A percentile compares a stretch with the other conserved stretches of the same genome.
phyloP scores from a whole-genome alignment of 2,113 vertebrate genomes.

The Hystrix cristata region DNA sequence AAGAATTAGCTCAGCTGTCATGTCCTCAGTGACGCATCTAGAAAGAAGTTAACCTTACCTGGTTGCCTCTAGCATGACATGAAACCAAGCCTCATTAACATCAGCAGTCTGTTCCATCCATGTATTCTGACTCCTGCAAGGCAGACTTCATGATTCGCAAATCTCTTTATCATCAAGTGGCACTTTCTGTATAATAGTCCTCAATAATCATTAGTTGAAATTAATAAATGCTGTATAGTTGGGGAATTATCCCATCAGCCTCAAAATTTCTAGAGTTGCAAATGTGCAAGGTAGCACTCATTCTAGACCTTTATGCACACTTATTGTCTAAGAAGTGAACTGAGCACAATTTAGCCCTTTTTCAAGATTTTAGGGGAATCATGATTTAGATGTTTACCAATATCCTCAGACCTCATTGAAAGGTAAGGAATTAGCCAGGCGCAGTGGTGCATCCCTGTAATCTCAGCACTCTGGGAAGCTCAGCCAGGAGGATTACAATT shows the following conservation, averaged over 20 bases:
- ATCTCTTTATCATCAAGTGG: slow-evolving; percentile 9
- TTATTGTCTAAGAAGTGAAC: slow-evolving; percentile 51
- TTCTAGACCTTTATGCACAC: slow-evolving; percentile 16
- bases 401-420: background rate
- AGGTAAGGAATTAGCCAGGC: background rate
- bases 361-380: slow-evolving; percentile 43
- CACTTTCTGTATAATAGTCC: background rate
- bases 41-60: slow-evolving; percentile 10
- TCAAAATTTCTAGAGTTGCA: slow-evolving; percentile 46
- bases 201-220: slow-evolving; percentile 50
- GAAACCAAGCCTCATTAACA: slow-evolving; percentile 35
- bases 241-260: slow-evolving; percentile 14
- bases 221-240: slow-evolving; percentile 44
- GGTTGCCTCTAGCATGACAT: background rate
- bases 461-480: background rate
- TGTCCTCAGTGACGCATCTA: slow-evolving; percentile 19
- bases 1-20: background rate
- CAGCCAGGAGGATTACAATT: background rate
- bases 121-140: background rate
- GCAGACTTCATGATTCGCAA: background rate
- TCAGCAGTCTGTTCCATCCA: background rate
- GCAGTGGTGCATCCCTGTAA: background rate
- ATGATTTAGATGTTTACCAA: background rate
- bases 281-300: background rate
- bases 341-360: slow-evolving; percentile 53